These are phyloP conservation scores for Echinometra lucunter DNA, from an alignment of 53 echinoderm and acorn worm genomes.

Conservation along the genomic window DNA sequence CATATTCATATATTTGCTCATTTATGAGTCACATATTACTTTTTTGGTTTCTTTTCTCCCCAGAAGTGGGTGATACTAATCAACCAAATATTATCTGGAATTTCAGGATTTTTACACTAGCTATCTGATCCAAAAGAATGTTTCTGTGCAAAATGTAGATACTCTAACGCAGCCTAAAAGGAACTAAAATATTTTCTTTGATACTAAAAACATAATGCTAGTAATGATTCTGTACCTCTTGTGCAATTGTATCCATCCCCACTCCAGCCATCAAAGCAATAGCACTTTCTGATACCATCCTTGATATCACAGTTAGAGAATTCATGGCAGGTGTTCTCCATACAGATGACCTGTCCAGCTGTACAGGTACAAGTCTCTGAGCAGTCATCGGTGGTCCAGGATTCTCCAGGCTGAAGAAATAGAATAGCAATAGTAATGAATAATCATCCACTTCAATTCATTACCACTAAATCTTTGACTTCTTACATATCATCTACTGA, in stretches of 20 bases:
- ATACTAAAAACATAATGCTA: too few species aligned
- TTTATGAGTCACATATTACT: neutral
- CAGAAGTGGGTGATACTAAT: too few species aligned
- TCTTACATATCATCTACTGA: too few species aligned
- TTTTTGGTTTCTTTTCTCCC: neutral
- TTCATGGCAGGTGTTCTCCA: constrained; percentile 11
- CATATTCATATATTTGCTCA: neutral
- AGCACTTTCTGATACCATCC: constrained; percentile 74
- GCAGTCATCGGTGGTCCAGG: constrained; percentile 73
- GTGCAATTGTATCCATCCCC: constrained; percentile 88
- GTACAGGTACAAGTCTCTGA: constrained; percentile 71
- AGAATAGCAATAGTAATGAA: neutral
- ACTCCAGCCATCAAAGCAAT: constrained; percentile 78
- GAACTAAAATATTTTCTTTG: too few species aligned
- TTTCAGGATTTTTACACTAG: too few species aligned
- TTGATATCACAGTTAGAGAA: constrained; percentile 67
- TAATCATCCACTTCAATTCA: neutral
- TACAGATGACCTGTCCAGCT: neutral
- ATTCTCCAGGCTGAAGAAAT: constrained; percentile 72
- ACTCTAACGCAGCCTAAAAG: too few species aligned
- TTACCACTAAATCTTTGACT: too few species aligned
- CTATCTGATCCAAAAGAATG: too few species aligned
- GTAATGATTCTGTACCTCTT: constrained; percentile 74
- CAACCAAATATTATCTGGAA: too few species aligned
- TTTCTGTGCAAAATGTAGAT: too few species aligned